phyloP scores from a whole-genome alignment of 2,888 invertebrate genomes.

The Cantharis rustica region DNA sequence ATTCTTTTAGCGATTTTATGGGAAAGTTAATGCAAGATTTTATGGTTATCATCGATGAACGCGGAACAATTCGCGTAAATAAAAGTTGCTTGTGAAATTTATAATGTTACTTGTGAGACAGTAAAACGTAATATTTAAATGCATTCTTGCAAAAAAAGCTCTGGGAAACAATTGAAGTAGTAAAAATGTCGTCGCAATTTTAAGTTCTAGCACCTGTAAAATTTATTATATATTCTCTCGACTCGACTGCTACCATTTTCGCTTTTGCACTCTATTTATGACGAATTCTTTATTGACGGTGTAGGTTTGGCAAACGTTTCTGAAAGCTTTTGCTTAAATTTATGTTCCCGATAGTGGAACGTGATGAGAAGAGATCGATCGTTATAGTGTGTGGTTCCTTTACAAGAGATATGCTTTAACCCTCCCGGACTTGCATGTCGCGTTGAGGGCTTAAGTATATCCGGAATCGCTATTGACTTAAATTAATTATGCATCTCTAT shows the following conservation, averaged over 20 bases:
- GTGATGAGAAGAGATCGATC: conserved; percentile 8
- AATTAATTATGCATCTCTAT: conserved; percentile 44
- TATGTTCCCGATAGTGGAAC: conserved; percentile 10
- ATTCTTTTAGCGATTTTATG: neutral
- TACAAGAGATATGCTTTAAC: conserved; percentile 20
- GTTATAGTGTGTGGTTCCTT: conserved; percentile 19
- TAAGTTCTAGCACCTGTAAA: conserved; percentile 9
- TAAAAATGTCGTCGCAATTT: conserved; percentile 14
- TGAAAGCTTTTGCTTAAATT: conserved; percentile 11
- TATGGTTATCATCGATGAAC: neutral
- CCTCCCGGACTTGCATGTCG: conserved; percentile 12
- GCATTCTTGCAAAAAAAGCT: neutral
- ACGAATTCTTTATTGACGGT: conserved; percentile 24
- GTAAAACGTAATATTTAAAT: neutral
- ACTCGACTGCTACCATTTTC: conserved; percentile 20
- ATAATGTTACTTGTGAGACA: neutral
- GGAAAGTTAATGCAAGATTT: neutral
- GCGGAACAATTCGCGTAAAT: neutral
- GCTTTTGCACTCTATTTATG: conserved; percentile 21
- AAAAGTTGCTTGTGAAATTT: neutral
- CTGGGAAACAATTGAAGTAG: neutral
- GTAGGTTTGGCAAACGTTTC: conserved; percentile 15
- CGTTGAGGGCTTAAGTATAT: neutral
- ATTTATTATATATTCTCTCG: conserved; percentile 17
- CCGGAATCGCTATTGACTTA: conserved; percentile 32